phyloP scores from a whole-genome alignment of 2,888 invertebrate species.

The Cabera pusaria region DNA sequence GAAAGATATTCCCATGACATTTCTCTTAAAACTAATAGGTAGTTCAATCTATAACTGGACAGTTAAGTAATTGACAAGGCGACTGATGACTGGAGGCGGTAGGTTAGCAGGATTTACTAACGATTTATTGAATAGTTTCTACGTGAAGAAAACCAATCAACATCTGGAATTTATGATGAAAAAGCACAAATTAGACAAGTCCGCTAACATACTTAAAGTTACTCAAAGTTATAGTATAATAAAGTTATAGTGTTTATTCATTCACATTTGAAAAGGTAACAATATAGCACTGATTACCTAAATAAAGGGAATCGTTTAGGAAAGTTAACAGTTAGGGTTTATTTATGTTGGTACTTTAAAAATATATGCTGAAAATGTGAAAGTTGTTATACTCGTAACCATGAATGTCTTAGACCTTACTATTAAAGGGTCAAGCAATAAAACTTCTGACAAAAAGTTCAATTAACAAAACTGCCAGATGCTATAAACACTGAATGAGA shows the following conservation, averaged over 20 bases:
- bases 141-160: slow-evolving; percentile 11
- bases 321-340: too few species aligned
- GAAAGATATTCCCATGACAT: slow-evolving; percentile 13
- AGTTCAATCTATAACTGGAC: slow-evolving; percentile 18
- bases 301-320: too few species aligned
- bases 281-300: too few species aligned
- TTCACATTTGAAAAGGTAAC: too few species aligned
- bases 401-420: slow-evolving; percentile 5
- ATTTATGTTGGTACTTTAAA: too few species aligned
- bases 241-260: too few species aligned
- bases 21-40: slow-evolving; percentile 18
- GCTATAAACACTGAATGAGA: slow-evolving; percentile 23
- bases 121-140: slow-evolving; percentile 28
- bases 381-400: slow-evolving; percentile 7
- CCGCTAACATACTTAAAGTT: too few species aligned
- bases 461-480: slow-evolving; percentile 17
- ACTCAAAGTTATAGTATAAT: too few species aligned
- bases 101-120: too few species aligned
- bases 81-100: slow-evolving; percentile 26
- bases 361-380: slow-evolving; percentile 9
- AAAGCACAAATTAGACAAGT: too few species aligned
- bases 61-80: slow-evolving; percentile 38
- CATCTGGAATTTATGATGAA: slow-evolving; percentile 18
- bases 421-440: slow-evolving; percentile 11
- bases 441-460: slow-evolving; percentile 16